These are phyloP conservation scores for Syritta pipiens DNA, from an alignment of 2,888 invertebrate genomes.

Conservation along the genomic window DNA sequence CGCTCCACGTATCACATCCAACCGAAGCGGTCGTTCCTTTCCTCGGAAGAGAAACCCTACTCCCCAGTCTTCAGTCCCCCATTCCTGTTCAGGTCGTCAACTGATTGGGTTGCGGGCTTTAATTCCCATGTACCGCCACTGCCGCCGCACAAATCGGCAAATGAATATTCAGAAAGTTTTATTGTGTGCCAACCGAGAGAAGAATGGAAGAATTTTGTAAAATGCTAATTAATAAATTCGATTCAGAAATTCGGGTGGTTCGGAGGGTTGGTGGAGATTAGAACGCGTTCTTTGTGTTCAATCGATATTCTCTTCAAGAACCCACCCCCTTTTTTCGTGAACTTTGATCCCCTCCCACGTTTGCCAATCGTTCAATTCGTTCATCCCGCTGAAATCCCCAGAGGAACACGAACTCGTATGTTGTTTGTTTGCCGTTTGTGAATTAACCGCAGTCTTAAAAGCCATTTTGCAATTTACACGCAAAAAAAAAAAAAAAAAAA, in stretches of 20 bases:
- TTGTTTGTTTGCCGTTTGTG: conserved; percentile 37
- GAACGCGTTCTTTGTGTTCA: conserved; percentile 5
- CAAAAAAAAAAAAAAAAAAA: conserved; percentile 22
- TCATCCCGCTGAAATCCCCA: conserved; percentile 29
- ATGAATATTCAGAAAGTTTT: conserved; percentile 68
- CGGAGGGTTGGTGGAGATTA: not conserved
- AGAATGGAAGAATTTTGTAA: conserved; percentile 61
- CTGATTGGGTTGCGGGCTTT: conserved; percentile 42
- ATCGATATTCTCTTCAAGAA: too few relatives aligned
- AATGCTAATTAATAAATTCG: conserved; percentile 69
- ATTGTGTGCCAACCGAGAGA: conserved; percentile 36
- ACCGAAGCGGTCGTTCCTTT: conserved; percentile 2
- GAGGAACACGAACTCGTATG: conserved; percentile 19
- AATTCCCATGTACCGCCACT: conserved; percentile 47
- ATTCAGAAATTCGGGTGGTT: conserved; percentile 52
- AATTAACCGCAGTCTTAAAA: conserved; percentile 66
- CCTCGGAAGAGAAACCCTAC: not conserved
- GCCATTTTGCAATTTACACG: conserved; percentile 55
- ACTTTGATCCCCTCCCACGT: conserved; percentile 43
- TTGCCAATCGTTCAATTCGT: conserved; percentile 58
- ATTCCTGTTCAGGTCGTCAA: conserved; percentile 37
- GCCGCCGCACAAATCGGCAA: too few relatives aligned
- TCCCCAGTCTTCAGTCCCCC: conserved; percentile 28
- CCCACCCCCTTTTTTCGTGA: too few relatives aligned
- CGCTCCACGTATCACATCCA: conserved; percentile 64